phyloP scores from a whole-genome alignment of 2,113 vertebrate species.

The Empidonax alnorum region DNA sequence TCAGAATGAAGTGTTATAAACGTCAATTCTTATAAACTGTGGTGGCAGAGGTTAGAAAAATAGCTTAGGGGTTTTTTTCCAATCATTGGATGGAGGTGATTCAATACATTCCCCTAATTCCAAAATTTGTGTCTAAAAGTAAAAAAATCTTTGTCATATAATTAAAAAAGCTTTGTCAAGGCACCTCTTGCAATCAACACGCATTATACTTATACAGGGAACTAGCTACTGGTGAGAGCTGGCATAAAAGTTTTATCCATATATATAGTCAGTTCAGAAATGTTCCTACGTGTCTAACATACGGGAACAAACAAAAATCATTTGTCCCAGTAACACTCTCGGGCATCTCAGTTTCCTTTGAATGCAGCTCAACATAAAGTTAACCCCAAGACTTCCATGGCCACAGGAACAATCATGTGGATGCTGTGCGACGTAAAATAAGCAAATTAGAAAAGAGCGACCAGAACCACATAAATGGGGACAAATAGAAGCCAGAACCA shows the following conservation, averaged over 20 bases:
- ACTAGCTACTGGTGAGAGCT: neutral
- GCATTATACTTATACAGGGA: neutral
- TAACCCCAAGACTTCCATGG: neutral
- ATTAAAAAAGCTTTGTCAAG: neutral
- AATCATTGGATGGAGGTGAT: neutral
- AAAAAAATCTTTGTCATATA: neutral
- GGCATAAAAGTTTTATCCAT: neutral
- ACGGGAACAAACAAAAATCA: neutral
- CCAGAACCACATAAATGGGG: neutral
- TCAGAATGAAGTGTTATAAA: neutral
- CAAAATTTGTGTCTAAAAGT: neutral
- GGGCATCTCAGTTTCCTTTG: neutral
- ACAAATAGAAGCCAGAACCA: neutral
- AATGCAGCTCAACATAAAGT: neutral
- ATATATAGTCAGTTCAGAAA: neutral
- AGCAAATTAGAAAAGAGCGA: neutral
- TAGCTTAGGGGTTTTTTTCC: neutral
- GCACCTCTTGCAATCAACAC: neutral
- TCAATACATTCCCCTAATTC: neutral
- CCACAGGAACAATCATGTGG: neutral
- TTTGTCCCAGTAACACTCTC: neutral
- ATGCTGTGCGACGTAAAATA: neutral
- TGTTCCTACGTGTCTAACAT: neutral
- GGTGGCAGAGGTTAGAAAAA: neutral
- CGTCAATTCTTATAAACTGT: neutral